Evolutionary conservation across 1,140 invertebrate species (phyloP).

Genomic region (Venturia canescens): DNA sequence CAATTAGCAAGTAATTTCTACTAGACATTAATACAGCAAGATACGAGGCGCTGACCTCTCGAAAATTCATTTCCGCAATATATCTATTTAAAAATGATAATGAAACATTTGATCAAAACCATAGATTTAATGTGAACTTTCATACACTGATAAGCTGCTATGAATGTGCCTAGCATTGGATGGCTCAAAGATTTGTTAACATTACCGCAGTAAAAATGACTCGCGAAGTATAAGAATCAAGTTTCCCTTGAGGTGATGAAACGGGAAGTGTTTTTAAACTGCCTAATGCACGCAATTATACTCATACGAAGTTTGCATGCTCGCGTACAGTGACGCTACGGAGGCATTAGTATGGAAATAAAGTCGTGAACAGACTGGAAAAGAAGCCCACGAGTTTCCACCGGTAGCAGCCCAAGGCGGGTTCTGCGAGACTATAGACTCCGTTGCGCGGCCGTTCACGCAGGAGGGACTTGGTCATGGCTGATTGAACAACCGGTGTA

Average conservation of each 20-base stretch:
- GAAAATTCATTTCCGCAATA: background rate
- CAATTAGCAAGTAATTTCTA: constrained; percentile 65
- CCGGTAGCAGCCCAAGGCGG: background rate
- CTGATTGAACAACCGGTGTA: constrained; percentile 56
- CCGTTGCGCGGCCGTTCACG: constrained; percentile 39
- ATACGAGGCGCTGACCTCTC: background rate
- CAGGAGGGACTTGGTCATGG: constrained; percentile 67
- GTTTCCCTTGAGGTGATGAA: background rate
- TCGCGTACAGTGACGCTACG: background rate
- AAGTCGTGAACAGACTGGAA: background rate
- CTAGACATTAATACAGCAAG: constrained; percentile 49
- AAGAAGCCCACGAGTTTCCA: background rate
- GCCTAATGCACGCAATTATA: background rate
- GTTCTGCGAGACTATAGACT: constrained; percentile 51
- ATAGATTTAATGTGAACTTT: too few relatives aligned
- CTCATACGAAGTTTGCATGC: constrained; percentile 13
- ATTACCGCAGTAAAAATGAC: too few relatives aligned
- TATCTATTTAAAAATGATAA: background rate
- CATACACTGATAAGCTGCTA: too few relatives aligned
- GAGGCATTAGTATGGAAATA: background rate
- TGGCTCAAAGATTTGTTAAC: too few relatives aligned
- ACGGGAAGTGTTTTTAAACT: constrained; percentile 2
- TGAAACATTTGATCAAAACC: too few relatives aligned
- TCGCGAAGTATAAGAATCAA: background rate
- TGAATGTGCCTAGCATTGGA: too few relatives aligned